Conservation (phyloP, 2,113 vertebrate species). For the Chaenogobius annularis region DNA sequence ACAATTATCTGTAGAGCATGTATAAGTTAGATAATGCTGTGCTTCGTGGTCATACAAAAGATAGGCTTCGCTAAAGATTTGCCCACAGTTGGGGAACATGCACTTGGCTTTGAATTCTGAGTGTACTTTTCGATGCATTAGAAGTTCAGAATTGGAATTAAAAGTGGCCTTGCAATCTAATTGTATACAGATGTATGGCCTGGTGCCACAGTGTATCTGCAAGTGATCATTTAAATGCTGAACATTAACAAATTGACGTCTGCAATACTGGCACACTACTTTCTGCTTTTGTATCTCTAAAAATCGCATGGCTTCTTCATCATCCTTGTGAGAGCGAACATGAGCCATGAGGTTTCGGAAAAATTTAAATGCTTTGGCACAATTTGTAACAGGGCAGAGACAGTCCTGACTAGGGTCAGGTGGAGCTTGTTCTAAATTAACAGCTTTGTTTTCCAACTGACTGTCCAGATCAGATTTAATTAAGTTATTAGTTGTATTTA, state of each 20-base stretch:
- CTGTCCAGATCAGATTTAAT: conserved; percentile 77
- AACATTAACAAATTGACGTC: conserved; percentile 95
- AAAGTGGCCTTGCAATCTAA: conserved; percentile 95
- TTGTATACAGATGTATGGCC: conserved; percentile 98
- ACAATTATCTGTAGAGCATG: conserved; percentile 87
- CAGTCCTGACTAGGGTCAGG: conserved; percentile 89
- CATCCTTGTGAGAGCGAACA: conserved; percentile 91
- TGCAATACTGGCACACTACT: conserved; percentile 98
- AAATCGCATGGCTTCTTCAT: conserved; percentile 95
- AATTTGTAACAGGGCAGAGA: conserved; percentile 93
- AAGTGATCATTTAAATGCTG: conserved; percentile 96
- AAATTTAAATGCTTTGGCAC: conserved; percentile 97
- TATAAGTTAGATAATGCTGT: conserved; percentile 97
- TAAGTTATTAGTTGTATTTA: conserved; percentile 76
- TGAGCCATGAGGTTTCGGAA: conserved; percentile 98
- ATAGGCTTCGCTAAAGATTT: conserved; percentile 93
- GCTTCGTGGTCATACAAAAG: conserved; percentile 98
- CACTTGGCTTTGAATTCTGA: conserved; percentile 93
- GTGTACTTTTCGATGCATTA: conserved; percentile 92
- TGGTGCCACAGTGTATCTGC: conserved; percentile 96
- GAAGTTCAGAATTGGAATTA: conserved; percentile 91
- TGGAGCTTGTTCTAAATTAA: conserved; percentile 83
- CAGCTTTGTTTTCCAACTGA: conserved; percentile 80
- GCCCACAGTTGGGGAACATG: conserved; percentile 97
- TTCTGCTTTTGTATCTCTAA: conserved; percentile 98